phyloP scores from a whole-genome alignment of 2,113 vertebrate genomes.

The Psittacus erithacus region DNA sequence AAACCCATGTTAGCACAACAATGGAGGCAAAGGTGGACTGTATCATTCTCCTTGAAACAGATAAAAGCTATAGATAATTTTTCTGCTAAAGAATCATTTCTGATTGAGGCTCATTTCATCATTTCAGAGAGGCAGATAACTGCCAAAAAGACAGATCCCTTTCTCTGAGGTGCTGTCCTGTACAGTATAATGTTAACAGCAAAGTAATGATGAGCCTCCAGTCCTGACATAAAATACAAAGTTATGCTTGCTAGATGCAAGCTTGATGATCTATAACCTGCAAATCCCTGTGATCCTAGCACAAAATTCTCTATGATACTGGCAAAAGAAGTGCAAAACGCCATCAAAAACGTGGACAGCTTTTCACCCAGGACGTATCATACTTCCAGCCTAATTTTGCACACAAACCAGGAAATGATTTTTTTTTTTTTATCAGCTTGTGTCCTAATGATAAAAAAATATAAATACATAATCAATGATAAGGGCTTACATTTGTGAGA shows the following conservation, averaged over 20 bases:
- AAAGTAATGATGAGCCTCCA: conserved; percentile 77
- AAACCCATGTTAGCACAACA: conserved; percentile 1
- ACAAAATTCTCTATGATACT: background rate
- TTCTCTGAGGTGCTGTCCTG: conserved; percentile 78
- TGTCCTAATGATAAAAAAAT: background rate
- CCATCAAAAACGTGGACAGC: background rate
- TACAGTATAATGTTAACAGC: conserved; percentile 79
- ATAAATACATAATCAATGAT: background rate
- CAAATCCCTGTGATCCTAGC: conserved; percentile 41
- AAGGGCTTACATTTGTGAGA: background rate
- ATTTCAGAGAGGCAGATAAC: conserved; percentile 75
- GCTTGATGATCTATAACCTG: conserved; percentile 71
- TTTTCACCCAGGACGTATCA: background rate
- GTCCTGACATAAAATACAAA: conserved; percentile 82
- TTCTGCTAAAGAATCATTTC: conserved; percentile 76
- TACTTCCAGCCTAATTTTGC: conserved; percentile 8
- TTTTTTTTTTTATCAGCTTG: background rate
- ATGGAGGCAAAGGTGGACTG: conserved; percentile 47
- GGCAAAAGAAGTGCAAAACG: conserved; percentile 34
- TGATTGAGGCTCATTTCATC: conserved; percentile 50
- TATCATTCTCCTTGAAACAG: conserved; percentile 67
- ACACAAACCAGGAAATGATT: background rate
- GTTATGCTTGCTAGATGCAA: conserved; percentile 71
- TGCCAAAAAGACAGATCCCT: conserved; percentile 79
- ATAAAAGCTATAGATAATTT: conserved; percentile 71